phyloP scores from a whole-genome alignment of 2,797 vertebrate species.

The Prunella strophiata region DNA sequence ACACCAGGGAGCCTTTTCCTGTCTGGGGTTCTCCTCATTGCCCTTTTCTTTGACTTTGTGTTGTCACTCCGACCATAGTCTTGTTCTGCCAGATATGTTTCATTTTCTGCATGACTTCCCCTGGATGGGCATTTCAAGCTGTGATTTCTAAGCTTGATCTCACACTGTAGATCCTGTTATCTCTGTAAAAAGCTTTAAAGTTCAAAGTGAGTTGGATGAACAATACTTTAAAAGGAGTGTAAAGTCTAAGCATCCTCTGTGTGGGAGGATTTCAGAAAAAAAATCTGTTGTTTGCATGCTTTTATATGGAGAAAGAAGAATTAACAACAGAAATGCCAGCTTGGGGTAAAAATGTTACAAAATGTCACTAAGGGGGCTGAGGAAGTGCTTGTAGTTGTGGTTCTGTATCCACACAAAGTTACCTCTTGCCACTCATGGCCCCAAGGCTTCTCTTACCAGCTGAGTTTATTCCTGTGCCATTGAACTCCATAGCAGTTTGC shows the following conservation, averaged over 20 bases:
- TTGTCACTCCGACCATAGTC: slow-evolving; percentile 68
- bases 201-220: slow-evolving; percentile 77
- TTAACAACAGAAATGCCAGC: not conserved
- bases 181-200: slow-evolving; percentile 75
- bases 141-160: slow-evolving; percentile 78
- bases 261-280: slow-evolving; percentile 11
- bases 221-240: slow-evolving; percentile 67
- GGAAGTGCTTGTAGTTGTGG: not conserved
- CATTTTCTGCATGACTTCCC: slow-evolving; percentile 80
- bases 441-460: not conserved
- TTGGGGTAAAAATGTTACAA: not conserved
- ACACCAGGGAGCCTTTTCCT: slow-evolving; percentile 55
- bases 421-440: not conserved
- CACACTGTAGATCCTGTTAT: slow-evolving; percentile 73
- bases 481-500: rapidly evolving
- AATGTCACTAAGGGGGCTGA: not conserved
- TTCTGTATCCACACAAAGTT: not conserved
- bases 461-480: not conserved
- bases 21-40: slow-evolving; percentile 47
- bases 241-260: slow-evolving; percentile 29
- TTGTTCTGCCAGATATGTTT: slow-evolving; percentile 77
- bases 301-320: not conserved
- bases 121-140: slow-evolving; percentile 80
- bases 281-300: not conserved
- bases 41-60: slow-evolving; percentile 75